Base-by-base conservation (phyloP, 2,113 vertebrate species). In the Pluvianellus socialis region DNA sequence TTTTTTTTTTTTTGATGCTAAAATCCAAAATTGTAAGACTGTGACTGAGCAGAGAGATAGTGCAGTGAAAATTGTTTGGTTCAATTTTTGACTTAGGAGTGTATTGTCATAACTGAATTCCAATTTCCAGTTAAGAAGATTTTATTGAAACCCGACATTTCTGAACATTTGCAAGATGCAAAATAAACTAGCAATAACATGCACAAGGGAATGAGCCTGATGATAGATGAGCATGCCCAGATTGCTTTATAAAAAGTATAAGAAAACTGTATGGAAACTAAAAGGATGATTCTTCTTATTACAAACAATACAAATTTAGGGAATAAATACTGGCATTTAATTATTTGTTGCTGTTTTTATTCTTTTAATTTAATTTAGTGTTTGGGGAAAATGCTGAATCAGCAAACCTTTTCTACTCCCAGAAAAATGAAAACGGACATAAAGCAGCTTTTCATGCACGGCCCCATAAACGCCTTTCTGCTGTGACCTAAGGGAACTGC, bases 121-220 rank as follows among this genome's bases (percentile, higher is more conserved):
- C 35, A 76, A n/a, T 89, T 94, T 91, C 22, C 28, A 94, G 19
- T 21, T 65, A 82, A 75, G 33, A 91, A 79, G 52, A 85, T 79
- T 94, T 81, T 79, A 62, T 40, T 96, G 66, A 73, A 92, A 90
- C 61, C 32, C 85, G 76, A 89, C 49, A 68, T 79, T 88, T 94
- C 68, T 75, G 76, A 87, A 79, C 40, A 50, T 50, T 68, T 86
- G 20, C 23, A 92, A 81, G 76, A 50, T 58, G 20, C 58, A 65
- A 95, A 92, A 90, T 81, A 87, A 79, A 28, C 44, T 10, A 81
- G 24, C 49, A 91, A 65, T 65, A 85, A 50, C 35, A 75, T 6
- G 13, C 40, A 87, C 26, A 75, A 58, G 45, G 26, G 62, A 52
- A 76, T n/a, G 38, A 95, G 35, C 20, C 53, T 91, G 68, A 55